A percentile compares a stretch with the other conserved stretches of the same genome.
Evolutionary conservation across 2,113 vertebrate species (phyloP).

Genomic region (Setophaga petechia): DNA sequence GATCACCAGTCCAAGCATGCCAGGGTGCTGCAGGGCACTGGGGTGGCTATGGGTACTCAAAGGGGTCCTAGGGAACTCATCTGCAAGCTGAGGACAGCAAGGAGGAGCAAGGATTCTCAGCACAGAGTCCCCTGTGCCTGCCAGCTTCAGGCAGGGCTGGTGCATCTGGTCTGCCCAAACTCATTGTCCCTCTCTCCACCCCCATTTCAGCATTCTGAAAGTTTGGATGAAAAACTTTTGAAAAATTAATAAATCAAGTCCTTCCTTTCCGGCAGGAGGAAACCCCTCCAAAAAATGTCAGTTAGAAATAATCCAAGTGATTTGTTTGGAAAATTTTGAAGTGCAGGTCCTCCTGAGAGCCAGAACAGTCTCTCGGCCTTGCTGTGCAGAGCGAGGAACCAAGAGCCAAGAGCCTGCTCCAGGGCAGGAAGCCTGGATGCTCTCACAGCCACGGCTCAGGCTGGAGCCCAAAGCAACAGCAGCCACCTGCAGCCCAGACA

Average conservation of each 20-base stretch:
- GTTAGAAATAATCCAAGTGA: constrained; percentile 42
- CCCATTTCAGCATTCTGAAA: background rate
- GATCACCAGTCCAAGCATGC: background rate
- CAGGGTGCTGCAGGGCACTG: background rate
- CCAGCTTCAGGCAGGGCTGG: background rate
- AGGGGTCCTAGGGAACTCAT: background rate
- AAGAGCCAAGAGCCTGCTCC: background rate
- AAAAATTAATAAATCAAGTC: background rate
- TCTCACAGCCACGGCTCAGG: background rate
- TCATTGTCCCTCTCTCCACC: background rate
- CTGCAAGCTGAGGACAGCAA: background rate
- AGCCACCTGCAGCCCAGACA: background rate
- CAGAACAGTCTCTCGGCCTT: background rate
- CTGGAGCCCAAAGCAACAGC: background rate
- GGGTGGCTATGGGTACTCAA: background rate
- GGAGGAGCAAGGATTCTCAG: background rate
- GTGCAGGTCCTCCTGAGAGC: background rate
- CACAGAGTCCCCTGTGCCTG: background rate
- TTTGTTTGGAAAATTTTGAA: constrained; percentile 52
- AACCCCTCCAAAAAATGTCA: constrained; percentile 28
- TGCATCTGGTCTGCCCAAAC: background rate
- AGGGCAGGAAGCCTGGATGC: constrained; percentile 20
- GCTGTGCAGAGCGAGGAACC: background rate
- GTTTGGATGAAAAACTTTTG: background rate
- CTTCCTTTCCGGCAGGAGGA: background rate